phyloP scores from a whole-genome alignment of 1,140 invertebrate genomes.

The Wiebesia pumilae region DNA sequence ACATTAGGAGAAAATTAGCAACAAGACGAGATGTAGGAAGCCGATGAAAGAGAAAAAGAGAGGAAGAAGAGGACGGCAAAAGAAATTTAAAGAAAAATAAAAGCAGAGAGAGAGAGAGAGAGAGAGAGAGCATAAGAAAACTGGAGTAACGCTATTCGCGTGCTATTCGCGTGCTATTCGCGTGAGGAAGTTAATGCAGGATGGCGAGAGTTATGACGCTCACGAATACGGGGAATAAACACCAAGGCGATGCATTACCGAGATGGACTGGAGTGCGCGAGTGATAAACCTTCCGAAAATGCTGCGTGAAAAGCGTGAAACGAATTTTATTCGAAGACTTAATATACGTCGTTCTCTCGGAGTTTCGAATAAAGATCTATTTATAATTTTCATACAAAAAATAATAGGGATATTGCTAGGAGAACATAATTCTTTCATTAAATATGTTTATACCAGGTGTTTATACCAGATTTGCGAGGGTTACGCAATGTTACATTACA shows the following conservation, averaged over 20 bases:
- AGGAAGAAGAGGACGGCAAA: background rate
- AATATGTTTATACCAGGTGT: too few species aligned
- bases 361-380: background rate
- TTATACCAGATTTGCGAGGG: too few species aligned
- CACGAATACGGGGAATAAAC: background rate
- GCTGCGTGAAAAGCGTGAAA: conserved; percentile 32
- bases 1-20: background rate
- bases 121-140: background rate
- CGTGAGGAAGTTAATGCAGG: background rate
- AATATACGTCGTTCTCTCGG: background rate
- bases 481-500: too few species aligned
- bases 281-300: background rate
- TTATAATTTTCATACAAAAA: background rate
- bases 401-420: background rate
- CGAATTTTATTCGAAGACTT: background rate
- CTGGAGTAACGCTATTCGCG: background rate
- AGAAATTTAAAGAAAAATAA: background rate
- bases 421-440: too few species aligned
- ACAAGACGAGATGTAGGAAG: background rate
- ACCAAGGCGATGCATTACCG: conserved; percentile 5
- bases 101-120: too few species aligned
- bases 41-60: background rate
- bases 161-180: too few species aligned
- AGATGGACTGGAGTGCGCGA: conserved; percentile 10
- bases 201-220: conserved; percentile 16